A percentile compares a stretch with the other conserved stretches of the same genome.
Evolutionary conservation across 2,888 invertebrate genomes (phyloP).

Genomic region (Thymelicus lineola): DNA sequence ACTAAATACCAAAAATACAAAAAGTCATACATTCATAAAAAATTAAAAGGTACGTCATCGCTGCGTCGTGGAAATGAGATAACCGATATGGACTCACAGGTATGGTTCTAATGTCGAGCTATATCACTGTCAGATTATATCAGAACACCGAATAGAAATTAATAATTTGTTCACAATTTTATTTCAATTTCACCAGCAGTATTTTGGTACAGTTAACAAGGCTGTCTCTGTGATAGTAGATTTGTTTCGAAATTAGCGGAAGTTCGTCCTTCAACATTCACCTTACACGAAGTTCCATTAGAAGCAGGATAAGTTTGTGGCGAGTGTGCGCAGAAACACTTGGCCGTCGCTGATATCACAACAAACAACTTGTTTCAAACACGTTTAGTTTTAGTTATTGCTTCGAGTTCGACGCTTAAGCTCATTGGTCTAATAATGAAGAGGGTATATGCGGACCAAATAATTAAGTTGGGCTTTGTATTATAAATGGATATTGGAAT

Average conservation of each 20-base stretch:
- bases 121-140: too few relatives aligned
- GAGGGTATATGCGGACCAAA: conserved; percentile 32
- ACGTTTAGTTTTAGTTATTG: conserved; percentile 85
- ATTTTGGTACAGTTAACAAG: background rate
- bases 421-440: conserved; percentile 79
- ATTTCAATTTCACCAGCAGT: too few relatives aligned
- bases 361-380: conserved; percentile 85
- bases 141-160: too few relatives aligned
- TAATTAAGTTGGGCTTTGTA: conserved; percentile 34
- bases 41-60: too few relatives aligned
- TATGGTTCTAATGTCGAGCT: too few relatives aligned
- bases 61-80: too few relatives aligned
- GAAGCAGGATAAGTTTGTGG: conserved; percentile 70
- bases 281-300: conserved; percentile 77
- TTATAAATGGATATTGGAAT: conserved; percentile 25
- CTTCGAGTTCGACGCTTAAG: conserved; percentile 80
- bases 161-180: too few relatives aligned
- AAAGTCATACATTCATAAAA: too few relatives aligned
- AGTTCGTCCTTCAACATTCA: conserved; percentile 50
- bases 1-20: too few relatives aligned
- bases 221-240: conserved; percentile 14
- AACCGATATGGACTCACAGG: too few relatives aligned
- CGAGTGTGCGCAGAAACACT: conserved; percentile 70
- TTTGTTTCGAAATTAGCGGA: conserved; percentile 31
- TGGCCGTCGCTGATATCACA: conserved; percentile 83